Conservation (phyloP, 1,140 invertebrate genomes). For the Drosophila novamexicana region DNA sequence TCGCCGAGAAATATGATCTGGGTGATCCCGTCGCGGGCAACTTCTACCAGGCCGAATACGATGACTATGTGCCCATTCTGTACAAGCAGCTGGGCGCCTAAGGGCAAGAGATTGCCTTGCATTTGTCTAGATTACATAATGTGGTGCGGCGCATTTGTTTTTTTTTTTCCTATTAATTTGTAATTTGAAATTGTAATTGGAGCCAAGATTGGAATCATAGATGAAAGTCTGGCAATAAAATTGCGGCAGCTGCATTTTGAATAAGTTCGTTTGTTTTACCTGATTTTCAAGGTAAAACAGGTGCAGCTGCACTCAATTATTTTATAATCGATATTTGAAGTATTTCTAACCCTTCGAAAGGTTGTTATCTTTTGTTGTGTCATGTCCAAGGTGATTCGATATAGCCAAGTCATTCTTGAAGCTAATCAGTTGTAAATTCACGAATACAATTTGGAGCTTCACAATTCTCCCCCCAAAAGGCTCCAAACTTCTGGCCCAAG, state of each 20-base stretch:
- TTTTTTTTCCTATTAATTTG: background rate
- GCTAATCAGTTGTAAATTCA: no score
- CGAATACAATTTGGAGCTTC: no score
- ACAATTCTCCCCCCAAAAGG: no score
- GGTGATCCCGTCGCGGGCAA: slow-evolving; percentile 94
- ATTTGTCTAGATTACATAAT: slow-evolving; percentile 32
- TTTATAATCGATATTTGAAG: background rate
- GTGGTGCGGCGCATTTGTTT: background rate
- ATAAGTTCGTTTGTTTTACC: background rate
- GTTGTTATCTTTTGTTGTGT: no score
- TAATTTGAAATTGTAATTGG: background rate
- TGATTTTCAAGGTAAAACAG: background rate
- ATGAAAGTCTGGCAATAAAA: slow-evolving; percentile 37
- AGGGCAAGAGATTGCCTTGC: background rate
- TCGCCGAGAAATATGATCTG: slow-evolving; percentile 89
- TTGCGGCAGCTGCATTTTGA: slow-evolving; percentile 36
- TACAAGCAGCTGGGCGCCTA: slow-evolving; percentile 77
- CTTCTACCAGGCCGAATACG: slow-evolving; percentile 94
- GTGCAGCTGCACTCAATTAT: background rate
- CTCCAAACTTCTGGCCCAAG: no score
- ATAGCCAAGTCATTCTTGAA: no score
- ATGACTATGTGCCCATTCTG: slow-evolving; percentile 93
- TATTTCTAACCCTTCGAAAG: no score
- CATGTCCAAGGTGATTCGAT: no score
- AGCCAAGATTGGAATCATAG: background rate